Evolutionary conservation across 1,140 invertebrate species (phyloP).

Genomic region (Caerostris darwini): DNA sequence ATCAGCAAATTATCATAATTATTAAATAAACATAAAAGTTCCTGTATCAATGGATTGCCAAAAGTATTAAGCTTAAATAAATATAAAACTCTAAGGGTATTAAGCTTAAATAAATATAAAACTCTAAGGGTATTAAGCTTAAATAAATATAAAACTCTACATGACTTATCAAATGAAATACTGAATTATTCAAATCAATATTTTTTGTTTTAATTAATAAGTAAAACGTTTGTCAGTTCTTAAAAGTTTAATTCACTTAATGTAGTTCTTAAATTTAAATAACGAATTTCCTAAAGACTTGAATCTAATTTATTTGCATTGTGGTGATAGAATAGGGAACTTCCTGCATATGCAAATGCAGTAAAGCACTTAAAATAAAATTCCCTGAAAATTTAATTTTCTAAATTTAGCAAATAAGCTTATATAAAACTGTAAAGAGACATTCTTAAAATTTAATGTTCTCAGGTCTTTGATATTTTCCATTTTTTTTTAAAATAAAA

Average conservation of each 20-base stretch:
- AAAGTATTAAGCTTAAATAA: no score
- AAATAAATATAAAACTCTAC: neutral
- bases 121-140: no score
- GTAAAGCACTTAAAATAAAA: neutral
- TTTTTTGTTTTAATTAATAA: neutral
- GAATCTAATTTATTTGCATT: conserved; percentile 4
- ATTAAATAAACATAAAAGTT: no score
- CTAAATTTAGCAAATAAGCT: neutral
- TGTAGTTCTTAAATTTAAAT: neutral
- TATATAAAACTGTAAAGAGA: neutral
- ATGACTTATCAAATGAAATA: neutral
- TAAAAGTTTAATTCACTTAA: neutral
- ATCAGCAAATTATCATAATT: no score
- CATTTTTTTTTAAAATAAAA: no score
- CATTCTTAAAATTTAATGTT: no score
- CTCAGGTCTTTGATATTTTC: no score
- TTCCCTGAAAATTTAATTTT: neutral
- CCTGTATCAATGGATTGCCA: no score
- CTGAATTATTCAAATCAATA: neutral
- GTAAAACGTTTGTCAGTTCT: neutral
- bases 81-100: no score
- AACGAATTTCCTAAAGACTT: neutral
- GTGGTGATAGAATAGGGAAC: neutral
- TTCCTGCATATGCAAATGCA: neutral
- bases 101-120: no score